Conservation (phyloP, 2,797 vertebrate genomes). For the Trachops cirrhosus region DNA sequence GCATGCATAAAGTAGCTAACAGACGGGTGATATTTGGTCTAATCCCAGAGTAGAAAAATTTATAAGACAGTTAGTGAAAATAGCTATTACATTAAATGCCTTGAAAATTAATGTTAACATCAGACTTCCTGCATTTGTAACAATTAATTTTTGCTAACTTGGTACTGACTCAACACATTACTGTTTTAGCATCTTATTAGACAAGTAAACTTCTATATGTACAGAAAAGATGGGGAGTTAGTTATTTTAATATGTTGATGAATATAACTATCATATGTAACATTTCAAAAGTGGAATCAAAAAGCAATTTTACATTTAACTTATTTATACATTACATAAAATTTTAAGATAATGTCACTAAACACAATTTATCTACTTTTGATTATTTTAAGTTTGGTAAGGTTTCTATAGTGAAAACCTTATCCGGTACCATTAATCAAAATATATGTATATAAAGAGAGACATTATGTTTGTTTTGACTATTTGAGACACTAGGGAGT, state of each 20-base stretch:
- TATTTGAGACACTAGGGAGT: not conserved
- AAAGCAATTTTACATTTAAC: not conserved
- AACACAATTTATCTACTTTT: conserved; percentile 1
- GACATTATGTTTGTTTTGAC: not conserved
- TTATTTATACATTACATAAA: not conserved
- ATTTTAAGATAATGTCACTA: not conserved
- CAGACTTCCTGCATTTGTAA: not conserved
- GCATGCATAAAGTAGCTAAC: not conserved
- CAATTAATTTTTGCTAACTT: conserved; percentile 21
- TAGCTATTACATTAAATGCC: not conserved
- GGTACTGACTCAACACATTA: not conserved
- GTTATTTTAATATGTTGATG: not conserved
- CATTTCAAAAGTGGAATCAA: conserved; percentile 12
- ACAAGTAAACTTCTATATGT: not conserved
- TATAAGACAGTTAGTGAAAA: conserved; percentile 9
- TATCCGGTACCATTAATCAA: not conserved
- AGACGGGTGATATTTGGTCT: not conserved
- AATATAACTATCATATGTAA: not conserved
- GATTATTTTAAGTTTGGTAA: conserved; percentile 3
- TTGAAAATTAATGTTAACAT: conserved; percentile 36
- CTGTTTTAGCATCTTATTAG: not conserved
- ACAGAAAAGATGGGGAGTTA: not conserved
- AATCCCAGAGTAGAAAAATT: not conserved
- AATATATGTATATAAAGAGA: not conserved
- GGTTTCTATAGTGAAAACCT: not conserved